A percentile compares a stretch with the other conserved stretches of the same genome.
Conservation (phyloP, 2,888 invertebrate genomes). For the Trichacis sp. region DNA sequence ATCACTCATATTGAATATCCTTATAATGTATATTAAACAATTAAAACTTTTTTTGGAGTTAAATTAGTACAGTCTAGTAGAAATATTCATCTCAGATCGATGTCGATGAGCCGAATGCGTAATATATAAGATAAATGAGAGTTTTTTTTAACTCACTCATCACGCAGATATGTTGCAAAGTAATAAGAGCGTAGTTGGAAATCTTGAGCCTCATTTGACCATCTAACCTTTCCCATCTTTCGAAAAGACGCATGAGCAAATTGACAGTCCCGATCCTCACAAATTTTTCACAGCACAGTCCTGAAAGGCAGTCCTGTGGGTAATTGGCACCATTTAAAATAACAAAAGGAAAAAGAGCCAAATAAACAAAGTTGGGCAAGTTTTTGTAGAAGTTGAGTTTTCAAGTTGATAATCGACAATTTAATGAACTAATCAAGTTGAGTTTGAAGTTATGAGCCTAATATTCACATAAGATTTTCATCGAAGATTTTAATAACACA, state of each 20-base stretch:
- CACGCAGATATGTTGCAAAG: conserved; percentile 74
- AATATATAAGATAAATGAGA: no score
- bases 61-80: not conserved
- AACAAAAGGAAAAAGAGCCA: not conserved
- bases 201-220: conserved; percentile 75
- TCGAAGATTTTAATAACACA: no score
- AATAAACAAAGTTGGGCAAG: no score
- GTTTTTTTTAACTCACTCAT: conserved; percentile 73
- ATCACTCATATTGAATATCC: no score
- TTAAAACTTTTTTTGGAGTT: not conserved
- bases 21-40: no score
- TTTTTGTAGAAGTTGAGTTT: no score
- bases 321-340: conserved; percentile 26
- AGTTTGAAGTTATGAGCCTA: no score
- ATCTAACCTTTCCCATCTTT: conserved; percentile 76
- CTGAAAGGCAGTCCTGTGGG: conserved; percentile 62
- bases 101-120: not conserved
- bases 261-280: conserved; percentile 74
- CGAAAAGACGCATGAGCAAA: conserved; percentile 74
- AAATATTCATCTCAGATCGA: not conserved
- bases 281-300: conserved; percentile 75
- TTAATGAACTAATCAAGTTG: no score
- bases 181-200: conserved; percentile 73
- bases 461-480: no score
- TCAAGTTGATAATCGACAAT: no score